A percentile compares a stretch with the other conserved stretches of the same genome.
These are phyloP conservation scores for Mystacornis crossleyi DNA, from an alignment of 2,113 vertebrate species.

Conservation along the genomic window DNA sequence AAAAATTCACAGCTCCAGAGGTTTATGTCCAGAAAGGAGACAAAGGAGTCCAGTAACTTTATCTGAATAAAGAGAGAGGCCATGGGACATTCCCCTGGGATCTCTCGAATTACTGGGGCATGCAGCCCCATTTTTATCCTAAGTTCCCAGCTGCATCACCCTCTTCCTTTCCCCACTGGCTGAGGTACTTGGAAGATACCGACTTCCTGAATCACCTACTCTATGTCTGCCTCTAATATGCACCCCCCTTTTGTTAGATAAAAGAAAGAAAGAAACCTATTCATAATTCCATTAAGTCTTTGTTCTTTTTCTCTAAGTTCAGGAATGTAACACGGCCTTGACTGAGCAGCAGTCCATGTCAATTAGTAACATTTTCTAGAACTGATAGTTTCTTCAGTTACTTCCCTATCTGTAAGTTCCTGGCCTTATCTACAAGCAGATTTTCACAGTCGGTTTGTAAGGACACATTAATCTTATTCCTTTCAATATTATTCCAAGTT, in stretches of 20 bases:
- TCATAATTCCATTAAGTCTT: background rate
- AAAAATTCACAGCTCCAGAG: rapidly evolving
- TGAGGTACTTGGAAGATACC: background rate
- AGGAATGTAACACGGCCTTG: background rate
- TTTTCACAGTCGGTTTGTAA: background rate
- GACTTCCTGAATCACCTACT: rapidly evolving
- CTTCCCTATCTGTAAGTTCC: background rate
- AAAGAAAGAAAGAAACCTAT: background rate
- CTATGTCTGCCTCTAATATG: too few species aligned
- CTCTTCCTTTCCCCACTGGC: background rate
- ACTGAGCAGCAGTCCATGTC: background rate
- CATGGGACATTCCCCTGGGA: background rate
- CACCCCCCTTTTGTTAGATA: background rate
- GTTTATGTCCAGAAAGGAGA: background rate
- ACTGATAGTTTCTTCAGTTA: background rate
- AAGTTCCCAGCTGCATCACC: background rate
- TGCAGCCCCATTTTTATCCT: rapidly evolving
- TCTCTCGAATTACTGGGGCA: rapidly evolving
- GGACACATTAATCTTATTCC: background rate
- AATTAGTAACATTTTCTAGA: background rate
- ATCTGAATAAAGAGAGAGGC: background rate
- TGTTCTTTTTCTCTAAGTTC: background rate
- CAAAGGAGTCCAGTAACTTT: background rate
- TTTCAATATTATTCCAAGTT: background rate
- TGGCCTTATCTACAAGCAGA: background rate